These are phyloP conservation scores for Gryon sp. DNA, from an alignment of 1,140 invertebrate genomes.

Conservation along the genomic window DNA sequence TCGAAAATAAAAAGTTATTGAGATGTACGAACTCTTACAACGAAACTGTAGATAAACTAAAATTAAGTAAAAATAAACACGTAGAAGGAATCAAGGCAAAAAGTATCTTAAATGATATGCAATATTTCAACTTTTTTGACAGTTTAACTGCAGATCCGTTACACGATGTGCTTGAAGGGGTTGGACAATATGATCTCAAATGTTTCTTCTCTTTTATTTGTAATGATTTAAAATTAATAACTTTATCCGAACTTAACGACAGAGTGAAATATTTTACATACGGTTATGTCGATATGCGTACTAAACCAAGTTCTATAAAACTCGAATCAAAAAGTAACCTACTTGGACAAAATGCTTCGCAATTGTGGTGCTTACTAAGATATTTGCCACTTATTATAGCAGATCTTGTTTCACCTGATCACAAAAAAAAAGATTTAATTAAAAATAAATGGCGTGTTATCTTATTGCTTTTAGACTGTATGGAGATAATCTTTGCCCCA, in stretches of 20 bases:
- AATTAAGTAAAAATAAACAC: neutral
- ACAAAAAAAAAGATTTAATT: neutral
- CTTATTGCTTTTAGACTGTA: constrained; percentile 26
- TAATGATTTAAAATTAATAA: constrained; percentile 24
- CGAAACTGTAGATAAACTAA: neutral
- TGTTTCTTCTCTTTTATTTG: constrained; percentile 37
- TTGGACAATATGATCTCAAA: constrained; percentile 42
- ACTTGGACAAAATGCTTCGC: constrained; percentile 5
- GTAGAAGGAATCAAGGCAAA: constrained; percentile 12
- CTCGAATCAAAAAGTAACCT: constrained; percentile 4
- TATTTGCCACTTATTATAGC: constrained; percentile 48
- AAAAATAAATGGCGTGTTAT: constrained; percentile 29
- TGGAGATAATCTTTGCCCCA: constrained; percentile 37
- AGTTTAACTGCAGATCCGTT: constrained; percentile 36
- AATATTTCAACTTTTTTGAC: constrained; percentile 44
- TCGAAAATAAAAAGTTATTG: constrained; percentile 23
- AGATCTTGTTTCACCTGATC: constrained; percentile 13
- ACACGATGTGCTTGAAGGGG: constrained; percentile 56
- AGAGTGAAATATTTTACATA: constrained; percentile 48
- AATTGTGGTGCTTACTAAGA: constrained; percentile 12
- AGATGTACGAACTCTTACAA: constrained; percentile 12
- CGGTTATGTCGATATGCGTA: constrained; percentile 20
- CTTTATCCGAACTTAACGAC: constrained; percentile 37
- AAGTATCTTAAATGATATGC: constrained; percentile 37
- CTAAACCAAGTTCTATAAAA: constrained; percentile 33